Evolutionary conservation across 2,888 invertebrate species (phyloP).

Genomic region (Carabus problematicus): DNA sequence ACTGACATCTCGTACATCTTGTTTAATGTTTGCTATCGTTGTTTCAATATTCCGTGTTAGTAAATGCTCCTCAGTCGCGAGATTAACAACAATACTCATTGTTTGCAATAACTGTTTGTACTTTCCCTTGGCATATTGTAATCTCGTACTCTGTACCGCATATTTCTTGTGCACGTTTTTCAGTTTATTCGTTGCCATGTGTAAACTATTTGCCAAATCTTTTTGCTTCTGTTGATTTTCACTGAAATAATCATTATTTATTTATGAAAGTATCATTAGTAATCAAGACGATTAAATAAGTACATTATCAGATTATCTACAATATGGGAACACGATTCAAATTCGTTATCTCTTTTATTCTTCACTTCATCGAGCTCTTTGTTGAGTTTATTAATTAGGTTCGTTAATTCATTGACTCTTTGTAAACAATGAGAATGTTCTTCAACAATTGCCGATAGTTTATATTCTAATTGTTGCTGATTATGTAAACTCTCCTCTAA

Average conservation of each 20-base stretch:
- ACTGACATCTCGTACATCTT: constrained; percentile 35
- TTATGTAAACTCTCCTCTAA: constrained; percentile 17
- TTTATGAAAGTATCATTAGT: constrained; percentile 8
- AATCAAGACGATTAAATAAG: constrained; percentile 1
- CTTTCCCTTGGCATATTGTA: constrained; percentile 48
- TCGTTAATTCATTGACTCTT: constrained; percentile 31
- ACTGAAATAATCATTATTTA: constrained; percentile 34
- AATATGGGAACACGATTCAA: constrained; percentile 23
- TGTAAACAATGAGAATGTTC: constrained; percentile 22
- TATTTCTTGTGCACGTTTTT: constrained; percentile 46
- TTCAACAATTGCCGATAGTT: neutral
- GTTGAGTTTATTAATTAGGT: constrained; percentile 41
- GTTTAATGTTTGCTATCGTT: constrained; percentile 38
- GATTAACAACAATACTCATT: constrained; percentile 50
- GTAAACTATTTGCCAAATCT: constrained; percentile 46
- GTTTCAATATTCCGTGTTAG: constrained; percentile 45
- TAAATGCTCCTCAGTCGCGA: constrained; percentile 50
- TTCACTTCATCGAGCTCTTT: constrained; percentile 37
- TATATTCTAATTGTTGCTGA: constrained; percentile 17
- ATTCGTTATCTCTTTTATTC: constrained; percentile 25
- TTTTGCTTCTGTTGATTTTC: constrained; percentile 45
- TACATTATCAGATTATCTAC: constrained; percentile 41
- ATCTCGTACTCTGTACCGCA: constrained; percentile 46
- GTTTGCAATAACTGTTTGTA: constrained; percentile 52
- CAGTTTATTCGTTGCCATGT: constrained; percentile 45